Conservation (phyloP, 2,888 invertebrate genomes). For the Clunio marinus region DNA sequence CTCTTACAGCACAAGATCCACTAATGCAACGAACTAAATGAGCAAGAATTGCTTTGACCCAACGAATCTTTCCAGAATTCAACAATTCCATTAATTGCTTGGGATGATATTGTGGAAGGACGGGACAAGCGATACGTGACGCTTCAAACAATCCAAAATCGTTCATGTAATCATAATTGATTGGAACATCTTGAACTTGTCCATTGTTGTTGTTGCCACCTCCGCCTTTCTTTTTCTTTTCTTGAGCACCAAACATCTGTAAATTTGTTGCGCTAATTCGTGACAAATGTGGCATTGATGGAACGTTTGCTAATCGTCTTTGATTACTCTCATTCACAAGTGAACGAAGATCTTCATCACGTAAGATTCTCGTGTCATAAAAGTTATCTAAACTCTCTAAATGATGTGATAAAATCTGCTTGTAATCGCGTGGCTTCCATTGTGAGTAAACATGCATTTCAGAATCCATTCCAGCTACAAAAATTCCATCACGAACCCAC, state of each 20-base stretch:
- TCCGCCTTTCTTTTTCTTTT: slow-evolving; percentile 59
- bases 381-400: slow-evolving; percentile 64
- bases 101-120: slow-evolving; percentile 97
- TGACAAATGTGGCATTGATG: slow-evolving; percentile 76
- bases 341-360: slow-evolving; percentile 64
- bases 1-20: slow-evolving; percentile 56
- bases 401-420: slow-evolving; percentile 41
- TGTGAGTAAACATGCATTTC: slow-evolving; percentile 99
- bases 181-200: slow-evolving; percentile 46
- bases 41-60: slow-evolving; percentile 96
- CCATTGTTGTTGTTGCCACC: slow-evolving; percentile 41
- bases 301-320: slow-evolving; percentile 64
- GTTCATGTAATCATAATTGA: slow-evolving; percentile 76
- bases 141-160: slow-evolving; percentile 96
- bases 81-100: slow-evolving; percentile 97
- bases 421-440: slow-evolving; percentile 67
- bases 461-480: slow-evolving; percentile 98
- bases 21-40: slow-evolving; percentile 85
- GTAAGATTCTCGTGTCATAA: slow-evolving; percentile 63
- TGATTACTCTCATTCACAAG: slow-evolving; percentile 65
- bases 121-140: slow-evolving; percentile 93
- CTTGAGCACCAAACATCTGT: slow-evolving; percentile 66
- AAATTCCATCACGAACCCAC: slow-evolving; percentile 96
- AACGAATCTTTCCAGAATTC: slow-evolving; percentile 94
- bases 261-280: slow-evolving; percentile 80